These are phyloP conservation scores for Eulemur macaco DNA, from an alignment of 2,113 vertebrate species.

Conservation along the genomic window DNA sequence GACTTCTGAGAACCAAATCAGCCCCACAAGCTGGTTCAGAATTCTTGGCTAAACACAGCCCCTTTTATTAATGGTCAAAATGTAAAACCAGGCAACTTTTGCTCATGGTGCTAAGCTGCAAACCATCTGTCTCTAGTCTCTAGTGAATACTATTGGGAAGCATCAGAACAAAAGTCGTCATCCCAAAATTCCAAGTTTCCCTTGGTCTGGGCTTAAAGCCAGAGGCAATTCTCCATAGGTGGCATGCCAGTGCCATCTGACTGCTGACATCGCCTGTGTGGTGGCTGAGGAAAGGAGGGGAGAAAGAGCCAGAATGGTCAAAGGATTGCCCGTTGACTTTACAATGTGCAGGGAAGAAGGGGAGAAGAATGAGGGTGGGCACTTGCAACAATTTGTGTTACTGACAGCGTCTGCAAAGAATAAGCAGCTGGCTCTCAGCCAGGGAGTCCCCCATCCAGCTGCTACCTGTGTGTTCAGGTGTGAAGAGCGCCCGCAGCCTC, in stretches of 20 bases:
- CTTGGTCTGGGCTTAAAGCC: background rate
- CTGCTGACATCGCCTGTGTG: background rate
- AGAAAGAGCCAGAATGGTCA: background rate
- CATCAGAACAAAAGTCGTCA: background rate
- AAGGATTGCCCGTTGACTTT: background rate
- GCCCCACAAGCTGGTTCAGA: background rate
- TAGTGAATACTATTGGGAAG: background rate
- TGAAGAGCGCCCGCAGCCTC: background rate
- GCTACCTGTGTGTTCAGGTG: background rate
- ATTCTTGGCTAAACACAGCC: background rate
- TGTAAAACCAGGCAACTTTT: slow-evolving; percentile 24
- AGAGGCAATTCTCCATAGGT: background rate
- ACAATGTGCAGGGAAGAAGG: background rate
- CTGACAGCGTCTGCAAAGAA: background rate
- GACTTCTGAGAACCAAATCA: background rate
- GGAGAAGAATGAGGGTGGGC: background rate
- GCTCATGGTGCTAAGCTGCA: background rate
- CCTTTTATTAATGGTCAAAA: slow-evolving; percentile 10
- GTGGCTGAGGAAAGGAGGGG: background rate
- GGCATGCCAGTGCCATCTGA: background rate
- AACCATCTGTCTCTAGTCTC: background rate
- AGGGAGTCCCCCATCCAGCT: background rate
- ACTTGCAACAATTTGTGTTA: background rate
- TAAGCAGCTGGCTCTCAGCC: background rate
- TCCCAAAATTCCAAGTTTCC: background rate